These are phyloP conservation scores for Brachylomia viminalis DNA, from an alignment of 2,888 invertebrate genomes.

Conservation along the genomic window DNA sequence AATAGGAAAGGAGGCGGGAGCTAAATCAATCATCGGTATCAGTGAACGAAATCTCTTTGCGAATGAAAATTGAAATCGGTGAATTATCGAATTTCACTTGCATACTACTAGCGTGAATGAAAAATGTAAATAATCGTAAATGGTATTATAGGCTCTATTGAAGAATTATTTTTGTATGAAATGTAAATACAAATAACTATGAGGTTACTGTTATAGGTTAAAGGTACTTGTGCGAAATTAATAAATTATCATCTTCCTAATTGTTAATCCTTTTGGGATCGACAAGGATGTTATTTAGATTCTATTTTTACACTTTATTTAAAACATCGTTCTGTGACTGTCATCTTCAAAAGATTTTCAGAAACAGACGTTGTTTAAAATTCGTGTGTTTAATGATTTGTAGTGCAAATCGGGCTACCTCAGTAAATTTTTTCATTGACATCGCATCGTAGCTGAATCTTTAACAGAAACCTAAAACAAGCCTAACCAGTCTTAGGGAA, in stretches of 20 bases:
- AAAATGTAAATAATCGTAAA: conserved; percentile 41
- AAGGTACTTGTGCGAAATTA: background rate
- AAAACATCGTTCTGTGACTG: background rate
- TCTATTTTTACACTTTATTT: background rate
- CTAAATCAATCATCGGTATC: conserved; percentile 71
- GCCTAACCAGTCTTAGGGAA: background rate
- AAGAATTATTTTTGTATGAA: background rate
- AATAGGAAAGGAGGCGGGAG: conserved; percentile 59
- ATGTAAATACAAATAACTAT: background rate
- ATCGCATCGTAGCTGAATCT: background rate
- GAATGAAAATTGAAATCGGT: conserved; percentile 65
- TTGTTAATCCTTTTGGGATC: background rate
- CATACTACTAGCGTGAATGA: conserved; percentile 24
- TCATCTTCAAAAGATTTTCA: background rate
- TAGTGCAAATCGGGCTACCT: background rate
- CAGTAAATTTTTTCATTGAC: background rate
- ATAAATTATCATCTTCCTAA: background rate
- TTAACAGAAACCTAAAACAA: background rate
- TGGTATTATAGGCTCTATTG: background rate
- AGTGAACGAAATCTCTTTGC: conserved; percentile 61
- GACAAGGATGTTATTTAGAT: background rate
- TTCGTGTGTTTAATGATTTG: background rate
- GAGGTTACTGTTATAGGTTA: background rate
- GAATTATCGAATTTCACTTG: conserved; percentile 48
- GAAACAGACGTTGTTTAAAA: background rate